A percentile compares a stretch with the other conserved stretches of the same genome.
phyloP scores from a whole-genome alignment of 53 echinoderm and acorn worm genomes.

The Astropecten irregularis region DNA sequence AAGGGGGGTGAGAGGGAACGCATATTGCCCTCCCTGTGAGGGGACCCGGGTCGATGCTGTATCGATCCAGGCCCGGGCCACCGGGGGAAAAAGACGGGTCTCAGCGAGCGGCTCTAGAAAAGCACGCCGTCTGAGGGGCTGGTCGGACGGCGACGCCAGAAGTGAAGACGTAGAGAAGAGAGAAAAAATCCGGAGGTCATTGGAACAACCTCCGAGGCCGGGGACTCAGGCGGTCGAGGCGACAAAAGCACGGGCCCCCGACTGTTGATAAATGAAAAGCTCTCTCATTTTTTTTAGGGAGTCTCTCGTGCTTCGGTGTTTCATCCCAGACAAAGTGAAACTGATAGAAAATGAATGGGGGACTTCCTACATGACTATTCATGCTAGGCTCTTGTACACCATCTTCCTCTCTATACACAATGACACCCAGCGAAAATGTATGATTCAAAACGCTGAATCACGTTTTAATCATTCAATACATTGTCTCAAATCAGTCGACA shows the following conservation, averaged over 20 bases:
- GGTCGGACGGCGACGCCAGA: slow-evolving; percentile 14
- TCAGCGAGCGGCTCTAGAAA: neutral
- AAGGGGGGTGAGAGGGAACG: neutral
- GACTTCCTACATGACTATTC: slow-evolving; percentile 6
- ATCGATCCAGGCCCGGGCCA: slow-evolving; percentile 20
- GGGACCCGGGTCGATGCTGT: slow-evolving; percentile 41
- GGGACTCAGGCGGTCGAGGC: too few relatives aligned
- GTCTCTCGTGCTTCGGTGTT: too few relatives aligned
- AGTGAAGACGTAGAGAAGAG: too few relatives aligned
- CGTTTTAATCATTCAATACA: too few relatives aligned
- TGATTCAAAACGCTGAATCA: too few relatives aligned
- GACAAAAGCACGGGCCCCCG: too few relatives aligned
- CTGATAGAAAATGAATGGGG: too few relatives aligned
- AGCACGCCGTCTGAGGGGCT: slow-evolving; percentile 37
- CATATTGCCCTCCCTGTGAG: slow-evolving; percentile 23
- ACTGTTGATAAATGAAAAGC: too few relatives aligned
- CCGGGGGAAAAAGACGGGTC: neutral
- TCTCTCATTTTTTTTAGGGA: too few relatives aligned
- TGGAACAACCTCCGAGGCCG: slow-evolving; percentile 25
- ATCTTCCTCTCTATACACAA: neutral
- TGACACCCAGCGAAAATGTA: too few relatives aligned
- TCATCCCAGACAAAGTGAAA: neutral
- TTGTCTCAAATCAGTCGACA: too few relatives aligned
- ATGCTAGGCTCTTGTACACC: neutral
- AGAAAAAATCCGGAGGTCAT: slow-evolving; percentile 14